Conservation (phyloP, 2,113 vertebrate species). For the Struthio camelus region DNA sequence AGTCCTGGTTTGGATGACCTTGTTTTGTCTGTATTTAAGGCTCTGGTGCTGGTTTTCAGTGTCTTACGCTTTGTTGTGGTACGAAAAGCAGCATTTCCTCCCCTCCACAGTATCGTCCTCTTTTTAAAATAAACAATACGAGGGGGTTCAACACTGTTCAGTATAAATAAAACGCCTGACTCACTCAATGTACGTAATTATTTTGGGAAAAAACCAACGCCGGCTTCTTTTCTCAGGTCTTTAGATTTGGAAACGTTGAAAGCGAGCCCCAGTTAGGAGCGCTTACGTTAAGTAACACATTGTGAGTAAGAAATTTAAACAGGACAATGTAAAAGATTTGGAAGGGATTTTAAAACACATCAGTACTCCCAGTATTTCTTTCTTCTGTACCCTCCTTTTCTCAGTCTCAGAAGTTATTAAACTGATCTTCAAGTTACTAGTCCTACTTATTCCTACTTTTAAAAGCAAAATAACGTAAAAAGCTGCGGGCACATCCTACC, state of each 20-base stretch:
- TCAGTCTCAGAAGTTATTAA: not conserved
- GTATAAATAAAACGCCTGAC: slow-evolving; percentile 25
- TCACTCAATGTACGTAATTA: not conserved
- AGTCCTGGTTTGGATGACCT: slow-evolving; percentile 32
- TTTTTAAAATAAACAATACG: slow-evolving; percentile 9
- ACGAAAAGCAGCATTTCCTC: not conserved
- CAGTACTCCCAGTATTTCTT: not conserved
- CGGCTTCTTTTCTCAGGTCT: not conserved
- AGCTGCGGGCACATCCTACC: not conserved
- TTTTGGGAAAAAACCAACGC: not conserved
- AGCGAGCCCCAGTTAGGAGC: not conserved
- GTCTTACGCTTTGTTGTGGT: slow-evolving; percentile 52
- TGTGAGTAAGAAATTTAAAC: not conserved
- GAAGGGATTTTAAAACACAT: not conserved
- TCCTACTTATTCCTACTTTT: not conserved
- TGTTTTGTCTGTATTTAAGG: slow-evolving; percentile 48
- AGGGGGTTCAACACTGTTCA: slow-evolving; percentile 5
- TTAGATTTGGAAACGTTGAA: not conserved
- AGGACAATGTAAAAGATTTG: not conserved
- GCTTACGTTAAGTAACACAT: not conserved
- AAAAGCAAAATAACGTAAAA: not conserved
- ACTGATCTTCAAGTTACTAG: slow-evolving; percentile 28
- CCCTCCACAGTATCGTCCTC: not conserved
- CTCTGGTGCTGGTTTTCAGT: not conserved
- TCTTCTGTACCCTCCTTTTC: not conserved